Percentiles rank a stretch among this genome's conserved stretches.
These are phyloP conservation scores for Pristiophorus japonicus DNA, from an alignment of 2,113 vertebrate genomes.

Conservation along the genomic window DNA sequence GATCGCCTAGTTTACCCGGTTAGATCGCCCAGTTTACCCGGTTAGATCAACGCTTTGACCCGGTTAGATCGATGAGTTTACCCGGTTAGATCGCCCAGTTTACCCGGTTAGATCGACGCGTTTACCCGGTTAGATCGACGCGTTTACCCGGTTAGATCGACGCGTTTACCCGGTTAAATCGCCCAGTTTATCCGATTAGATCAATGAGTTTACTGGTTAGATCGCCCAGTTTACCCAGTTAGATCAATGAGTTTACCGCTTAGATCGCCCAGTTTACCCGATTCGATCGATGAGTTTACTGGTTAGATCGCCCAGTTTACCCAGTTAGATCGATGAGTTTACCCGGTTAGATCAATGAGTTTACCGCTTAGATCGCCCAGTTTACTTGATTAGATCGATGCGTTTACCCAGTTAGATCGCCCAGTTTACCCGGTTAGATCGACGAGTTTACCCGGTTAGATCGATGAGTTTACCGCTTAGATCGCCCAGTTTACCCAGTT, in stretches of 20 bases:
- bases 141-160: no score
- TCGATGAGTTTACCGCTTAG: conserved; percentile 65
- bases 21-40: conserved; percentile 64
- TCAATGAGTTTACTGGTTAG: conserved; percentile 55
- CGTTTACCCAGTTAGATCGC: conserved; percentile 79
- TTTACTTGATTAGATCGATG: no score
- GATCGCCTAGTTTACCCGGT: conserved; percentile 64
- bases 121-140: conserved; percentile 84
- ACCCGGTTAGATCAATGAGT: conserved; percentile 62
- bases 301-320: no score
- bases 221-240: conserved; percentile 66
- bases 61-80: conserved; percentile 51
- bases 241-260: conserved; percentile 58
- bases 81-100: no score
- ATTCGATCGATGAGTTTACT: conserved; percentile 61
- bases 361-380: no score
- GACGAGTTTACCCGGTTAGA: conserved; percentile 66
- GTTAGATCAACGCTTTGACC: no score
- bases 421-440: no score
- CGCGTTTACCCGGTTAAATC: conserved; percentile 74
- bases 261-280: conserved; percentile 62
- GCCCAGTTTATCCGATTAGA: no score
- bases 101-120: neutral
- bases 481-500: no score
- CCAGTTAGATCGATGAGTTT: conserved; percentile 45